phyloP scores from a whole-genome alignment of 2,113 vertebrate genomes.

The Microtus pennsylvanicus region DNA sequence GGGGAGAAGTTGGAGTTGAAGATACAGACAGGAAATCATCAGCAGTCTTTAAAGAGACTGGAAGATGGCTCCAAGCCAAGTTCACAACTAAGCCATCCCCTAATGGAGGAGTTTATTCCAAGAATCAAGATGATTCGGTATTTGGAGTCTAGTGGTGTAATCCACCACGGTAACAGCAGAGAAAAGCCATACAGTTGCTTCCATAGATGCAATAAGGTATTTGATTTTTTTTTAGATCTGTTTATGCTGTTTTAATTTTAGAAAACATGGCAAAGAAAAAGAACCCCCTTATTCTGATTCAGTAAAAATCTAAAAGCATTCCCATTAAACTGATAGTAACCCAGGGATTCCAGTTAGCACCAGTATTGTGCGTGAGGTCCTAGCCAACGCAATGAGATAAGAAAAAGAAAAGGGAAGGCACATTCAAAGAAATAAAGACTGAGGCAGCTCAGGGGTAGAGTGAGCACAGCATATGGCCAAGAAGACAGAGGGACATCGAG shows the following conservation, averaged over 20 bases:
- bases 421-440: neutral
- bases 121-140: neutral
- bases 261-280: neutral
- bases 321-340: neutral
- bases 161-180: neutral
- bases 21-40: neutral
- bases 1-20: neutral
- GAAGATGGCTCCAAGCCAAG: neutral
- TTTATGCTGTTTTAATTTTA: neutral
- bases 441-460: neutral
- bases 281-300: neutral
- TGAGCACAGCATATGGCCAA: neutral
- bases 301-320: conserved; percentile 8
- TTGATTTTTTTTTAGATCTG: neutral
- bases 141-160: neutral
- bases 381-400: neutral
- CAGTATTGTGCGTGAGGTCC: neutral
- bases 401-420: neutral
- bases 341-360: neutral
- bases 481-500: neutral
- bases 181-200: neutral
- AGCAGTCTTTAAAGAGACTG: neutral
- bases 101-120: neutral
- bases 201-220: neutral
- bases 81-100: neutral